These are phyloP conservation scores for Diploptera punctata DNA, from an alignment of 2,888 invertebrate species.

Conservation along the genomic window DNA sequence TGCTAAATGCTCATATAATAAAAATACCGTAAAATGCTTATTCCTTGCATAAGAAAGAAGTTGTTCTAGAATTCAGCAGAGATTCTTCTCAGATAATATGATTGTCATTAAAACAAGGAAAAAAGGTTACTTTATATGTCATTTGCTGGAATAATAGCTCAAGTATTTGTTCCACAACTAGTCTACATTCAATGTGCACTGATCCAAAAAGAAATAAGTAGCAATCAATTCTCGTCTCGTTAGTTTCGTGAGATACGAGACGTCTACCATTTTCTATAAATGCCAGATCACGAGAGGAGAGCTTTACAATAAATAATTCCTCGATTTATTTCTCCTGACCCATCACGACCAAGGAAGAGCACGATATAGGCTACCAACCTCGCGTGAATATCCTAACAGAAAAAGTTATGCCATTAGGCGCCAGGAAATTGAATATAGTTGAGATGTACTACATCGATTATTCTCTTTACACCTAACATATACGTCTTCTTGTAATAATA, in stretches of 20 bases:
- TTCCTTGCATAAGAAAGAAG: too few relatives aligned
- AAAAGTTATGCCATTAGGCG: too few relatives aligned
- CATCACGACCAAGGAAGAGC: constrained; percentile 18
- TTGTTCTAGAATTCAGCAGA: too few relatives aligned
- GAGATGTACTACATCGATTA: too few relatives aligned
- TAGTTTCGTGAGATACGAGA: not conserved
- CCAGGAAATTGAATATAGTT: too few relatives aligned
- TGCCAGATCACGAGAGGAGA: constrained; percentile 2
- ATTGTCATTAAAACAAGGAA: not conserved
- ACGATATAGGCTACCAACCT: constrained; percentile 10
- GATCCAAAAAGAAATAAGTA: not conserved
- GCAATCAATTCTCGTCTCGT: constrained; percentile 2
- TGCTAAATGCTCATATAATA: not conserved
- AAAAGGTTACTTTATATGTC: not conserved
- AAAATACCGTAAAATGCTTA: not conserved
- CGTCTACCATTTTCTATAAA: not conserved
- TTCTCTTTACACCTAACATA: too few relatives aligned
- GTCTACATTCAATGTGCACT: not conserved
- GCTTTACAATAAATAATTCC: constrained; percentile 22
- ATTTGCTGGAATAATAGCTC: not conserved
- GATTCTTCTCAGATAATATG: not conserved
- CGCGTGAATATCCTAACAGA: too few relatives aligned
- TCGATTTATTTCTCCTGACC: constrained; percentile 7
- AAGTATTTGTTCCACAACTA: not conserved
- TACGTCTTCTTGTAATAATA: too few relatives aligned